Conservation (phyloP, 1,140 invertebrate genomes). For the Hylaeus anthracinus region DNA sequence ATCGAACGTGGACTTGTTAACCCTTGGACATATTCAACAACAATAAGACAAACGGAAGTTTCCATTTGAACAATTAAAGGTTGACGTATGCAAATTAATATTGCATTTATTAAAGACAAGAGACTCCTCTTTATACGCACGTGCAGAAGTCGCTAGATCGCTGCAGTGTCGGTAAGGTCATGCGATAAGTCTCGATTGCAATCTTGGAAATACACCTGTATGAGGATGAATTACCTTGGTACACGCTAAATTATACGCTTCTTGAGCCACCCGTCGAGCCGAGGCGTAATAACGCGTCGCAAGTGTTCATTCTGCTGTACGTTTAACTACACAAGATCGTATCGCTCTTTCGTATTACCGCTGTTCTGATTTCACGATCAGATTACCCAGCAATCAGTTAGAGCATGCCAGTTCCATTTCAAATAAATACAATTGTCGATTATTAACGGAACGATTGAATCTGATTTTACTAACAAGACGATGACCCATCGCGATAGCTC, state of each 20-base stretch:
- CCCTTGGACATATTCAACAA: too few relatives aligned
- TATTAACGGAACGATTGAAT: not conserved
- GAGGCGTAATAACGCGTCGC: not conserved
- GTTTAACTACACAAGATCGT: slow-evolving; percentile 3
- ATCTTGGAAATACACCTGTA: slow-evolving; percentile 42
- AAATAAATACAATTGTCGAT: not conserved
- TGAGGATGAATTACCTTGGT: slow-evolving; percentile 20
- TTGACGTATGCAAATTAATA: not conserved
- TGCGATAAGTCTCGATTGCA: slow-evolving; percentile 33
- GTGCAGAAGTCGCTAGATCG: slow-evolving; percentile 29
- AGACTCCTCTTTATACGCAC: not conserved
- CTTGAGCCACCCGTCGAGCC: not conserved
- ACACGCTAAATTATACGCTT: slow-evolving; percentile 24
- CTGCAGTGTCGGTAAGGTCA: slow-evolving; percentile 49
- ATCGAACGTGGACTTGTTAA: too few relatives aligned
- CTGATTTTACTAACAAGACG: not conserved
- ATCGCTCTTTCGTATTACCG: not conserved
- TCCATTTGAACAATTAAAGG: too few relatives aligned
- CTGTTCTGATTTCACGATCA: not conserved
- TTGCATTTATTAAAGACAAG: not conserved
- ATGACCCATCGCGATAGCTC: too few relatives aligned
- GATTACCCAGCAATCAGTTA: not conserved
- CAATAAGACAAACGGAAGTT: too few relatives aligned
- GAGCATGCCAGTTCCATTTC: not conserved
- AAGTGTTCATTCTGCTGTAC: not conserved